A percentile compares a stretch with the other conserved stretches of the same genome.
phyloP scores from a whole-genome alignment of 1,140 invertebrate species.

The Bombus impatiens region DNA sequence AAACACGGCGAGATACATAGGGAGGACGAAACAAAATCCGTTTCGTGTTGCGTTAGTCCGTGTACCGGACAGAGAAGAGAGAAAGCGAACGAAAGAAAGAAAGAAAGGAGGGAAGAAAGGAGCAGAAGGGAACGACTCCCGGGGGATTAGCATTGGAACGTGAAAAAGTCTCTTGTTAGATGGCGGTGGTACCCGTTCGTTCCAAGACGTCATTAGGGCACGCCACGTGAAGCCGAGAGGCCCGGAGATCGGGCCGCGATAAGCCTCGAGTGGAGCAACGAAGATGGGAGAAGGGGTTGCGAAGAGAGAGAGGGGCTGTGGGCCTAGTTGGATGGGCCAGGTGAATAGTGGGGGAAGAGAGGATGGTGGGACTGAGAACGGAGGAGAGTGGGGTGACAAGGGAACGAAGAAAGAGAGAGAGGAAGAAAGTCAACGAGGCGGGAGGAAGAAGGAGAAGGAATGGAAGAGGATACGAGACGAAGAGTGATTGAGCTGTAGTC shows the following conservation, averaged over 20 bases:
- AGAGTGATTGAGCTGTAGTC: constrained; percentile 83
- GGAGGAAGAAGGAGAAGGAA: constrained; percentile 35
- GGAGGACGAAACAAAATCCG: neutral
- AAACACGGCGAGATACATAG: neutral
- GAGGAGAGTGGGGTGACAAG: neutral
- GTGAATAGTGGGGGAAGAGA: constrained; percentile 22
- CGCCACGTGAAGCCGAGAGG: constrained; percentile 78
- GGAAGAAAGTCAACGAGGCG: constrained; percentile 38
- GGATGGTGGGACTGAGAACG: constrained; percentile 1
- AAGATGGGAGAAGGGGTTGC: constrained; percentile 48
- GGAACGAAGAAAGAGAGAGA: neutral
- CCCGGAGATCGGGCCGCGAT: constrained; percentile 76
- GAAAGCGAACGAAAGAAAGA: neutral
- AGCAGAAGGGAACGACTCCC: constrained; percentile 56
- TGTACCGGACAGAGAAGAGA: neutral
- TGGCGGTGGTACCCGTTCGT: constrained; percentile 73
- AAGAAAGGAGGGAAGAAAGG: constrained; percentile 15
- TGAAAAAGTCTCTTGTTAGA: constrained; percentile 79
- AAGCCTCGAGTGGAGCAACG: constrained; percentile 56
- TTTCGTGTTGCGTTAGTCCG: constrained; percentile 19
- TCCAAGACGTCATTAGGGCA: constrained; percentile 80
- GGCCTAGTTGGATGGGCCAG: constrained; percentile 52
- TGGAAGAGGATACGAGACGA: constrained; percentile 76
- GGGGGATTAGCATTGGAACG: constrained; percentile 80
- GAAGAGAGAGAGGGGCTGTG: constrained; percentile 53